Evolutionary conservation across 2,797 vertebrate species (phyloP), one percentile per base, ranked within the genome.

Genomic region (Steatocranus sp.): DNA sequence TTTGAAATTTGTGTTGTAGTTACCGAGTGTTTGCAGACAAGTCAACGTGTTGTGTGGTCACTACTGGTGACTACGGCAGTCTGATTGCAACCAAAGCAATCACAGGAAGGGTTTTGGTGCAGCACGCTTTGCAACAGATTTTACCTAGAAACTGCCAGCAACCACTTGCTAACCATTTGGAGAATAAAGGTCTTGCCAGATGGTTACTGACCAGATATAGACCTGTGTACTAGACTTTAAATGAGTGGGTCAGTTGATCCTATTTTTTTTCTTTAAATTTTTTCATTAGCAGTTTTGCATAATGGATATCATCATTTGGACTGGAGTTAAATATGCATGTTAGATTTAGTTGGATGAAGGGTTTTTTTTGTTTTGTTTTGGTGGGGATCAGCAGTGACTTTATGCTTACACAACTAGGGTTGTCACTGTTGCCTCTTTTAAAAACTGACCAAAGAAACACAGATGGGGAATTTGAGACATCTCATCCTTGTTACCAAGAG

Each of bases 311-410:
- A 27, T 70, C 23, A 11, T 70, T 1, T 43, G 63, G 23, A 0
- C 38, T 43, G 15, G 6, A 68, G 36, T 41, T 68, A 68, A 68
- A 30, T 46, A 27, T 46, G 66, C 15, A 46, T 8, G 41, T 46
- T 27, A 17, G 23, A 63, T 38, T 34, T 8, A 7, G 20, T 76
- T 70, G 15, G 23, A 15, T 46, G 66, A 70, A 5, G 11, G 1
- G 2, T 27, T 25, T 3, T 7, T 10, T 0, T 12, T 1, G 7
- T 7, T 23, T 1, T 4, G 2, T 9, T 3, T 56, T 34, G 30
- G 17, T 61, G 30, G 25, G 41, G 41, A 4, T 73, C 23, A 27
- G 66, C 15, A n/a, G 41, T 48, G 66, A 73, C 66, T 17, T 30
- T 73, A 30, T 30, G 15, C 23, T 46, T 46, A 2, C 38, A 27